phyloP scores from a whole-genome alignment of 2,113 vertebrate species.

The Otis tarda region DNA sequence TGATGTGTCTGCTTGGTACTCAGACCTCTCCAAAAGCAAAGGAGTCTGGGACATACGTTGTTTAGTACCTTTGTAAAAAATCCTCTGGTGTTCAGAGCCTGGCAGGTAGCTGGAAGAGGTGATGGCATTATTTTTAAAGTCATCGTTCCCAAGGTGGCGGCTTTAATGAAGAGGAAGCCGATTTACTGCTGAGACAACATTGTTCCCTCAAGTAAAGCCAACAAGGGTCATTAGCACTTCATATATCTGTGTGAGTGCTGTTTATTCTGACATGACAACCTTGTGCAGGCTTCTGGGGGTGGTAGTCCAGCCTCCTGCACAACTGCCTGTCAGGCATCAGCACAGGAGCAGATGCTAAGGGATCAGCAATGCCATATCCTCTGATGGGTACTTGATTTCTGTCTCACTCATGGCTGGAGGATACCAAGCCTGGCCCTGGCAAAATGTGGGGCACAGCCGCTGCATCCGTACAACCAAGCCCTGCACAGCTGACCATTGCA shows the following conservation, averaged over 20 bases:
- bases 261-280: not conserved
- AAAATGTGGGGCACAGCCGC: accelerated
- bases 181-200: not conserved
- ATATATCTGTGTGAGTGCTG: not conserved
- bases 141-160: not conserved
- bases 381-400: not conserved
- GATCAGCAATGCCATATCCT: accelerated
- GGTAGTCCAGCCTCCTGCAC: not conserved
- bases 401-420: not conserved
- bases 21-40: not conserved
- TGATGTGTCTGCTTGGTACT: not conserved
- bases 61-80: not conserved
- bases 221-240: not conserved
- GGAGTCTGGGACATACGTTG: not conserved
- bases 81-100: not conserved
- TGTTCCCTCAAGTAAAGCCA: not conserved
- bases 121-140: not conserved
- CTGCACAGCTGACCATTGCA: not conserved
- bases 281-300: not conserved
- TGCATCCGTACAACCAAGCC: not conserved
- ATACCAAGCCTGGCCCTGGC: not conserved
- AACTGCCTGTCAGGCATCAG: not conserved
- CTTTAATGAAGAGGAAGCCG: not conserved
- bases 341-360: not conserved
- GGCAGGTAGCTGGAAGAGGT: not conserved